Conservation (phyloP, 2,888 invertebrate species). For the Acrobeloides nanus region DNA sequence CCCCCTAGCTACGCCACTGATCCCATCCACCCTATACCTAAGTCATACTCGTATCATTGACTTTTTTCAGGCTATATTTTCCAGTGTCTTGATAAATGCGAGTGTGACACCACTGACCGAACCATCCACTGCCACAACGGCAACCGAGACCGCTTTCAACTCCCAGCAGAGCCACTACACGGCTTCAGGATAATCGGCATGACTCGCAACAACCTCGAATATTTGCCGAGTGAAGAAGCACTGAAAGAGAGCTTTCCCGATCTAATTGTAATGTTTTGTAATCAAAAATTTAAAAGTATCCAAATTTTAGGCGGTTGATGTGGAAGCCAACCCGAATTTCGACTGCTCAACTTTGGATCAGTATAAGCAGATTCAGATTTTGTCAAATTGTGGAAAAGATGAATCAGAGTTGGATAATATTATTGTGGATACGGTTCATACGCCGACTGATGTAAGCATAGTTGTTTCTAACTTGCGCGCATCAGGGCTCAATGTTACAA, state of each 20-base stretch:
- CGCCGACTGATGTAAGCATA: too few species aligned
- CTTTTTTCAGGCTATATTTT: slow-evolving; percentile 34
- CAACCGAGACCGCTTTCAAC: slow-evolving; percentile 27
- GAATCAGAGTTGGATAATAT: too few species aligned
- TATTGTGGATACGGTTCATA: too few species aligned
- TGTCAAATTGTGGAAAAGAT: slow-evolving; percentile 15
- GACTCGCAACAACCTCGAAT: slow-evolving; percentile 34
- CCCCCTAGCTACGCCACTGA: too few species aligned
- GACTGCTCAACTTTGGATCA: slow-evolving; percentile 31
- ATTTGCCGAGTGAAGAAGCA: slow-evolving; percentile 34
- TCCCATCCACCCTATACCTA: too few species aligned
- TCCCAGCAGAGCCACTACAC: slow-evolving; percentile 34
- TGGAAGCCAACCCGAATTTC: slow-evolving; percentile 39
- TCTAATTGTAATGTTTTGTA: slow-evolving; percentile 25
- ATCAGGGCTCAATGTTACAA: too few species aligned
- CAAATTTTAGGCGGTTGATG: slow-evolving; percentile 23
- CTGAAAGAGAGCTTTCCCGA: slow-evolving; percentile 41
- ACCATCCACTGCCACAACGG: slow-evolving; percentile 42
- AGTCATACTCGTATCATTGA: too few species aligned
- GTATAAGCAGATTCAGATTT: slow-evolving; percentile 22
- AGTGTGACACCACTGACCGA: slow-evolving; percentile 40
- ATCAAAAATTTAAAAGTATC: neutral
- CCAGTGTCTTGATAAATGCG: slow-evolving; percentile 35
- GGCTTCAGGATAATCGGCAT: slow-evolving; percentile 41
- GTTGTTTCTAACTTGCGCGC: too few species aligned